A percentile compares a stretch with the other conserved stretches of the same genome.
These are phyloP conservation scores for Quadroppia sp. DNA, from an alignment of 2,888 invertebrate genomes.

Conservation along the genomic window DNA sequence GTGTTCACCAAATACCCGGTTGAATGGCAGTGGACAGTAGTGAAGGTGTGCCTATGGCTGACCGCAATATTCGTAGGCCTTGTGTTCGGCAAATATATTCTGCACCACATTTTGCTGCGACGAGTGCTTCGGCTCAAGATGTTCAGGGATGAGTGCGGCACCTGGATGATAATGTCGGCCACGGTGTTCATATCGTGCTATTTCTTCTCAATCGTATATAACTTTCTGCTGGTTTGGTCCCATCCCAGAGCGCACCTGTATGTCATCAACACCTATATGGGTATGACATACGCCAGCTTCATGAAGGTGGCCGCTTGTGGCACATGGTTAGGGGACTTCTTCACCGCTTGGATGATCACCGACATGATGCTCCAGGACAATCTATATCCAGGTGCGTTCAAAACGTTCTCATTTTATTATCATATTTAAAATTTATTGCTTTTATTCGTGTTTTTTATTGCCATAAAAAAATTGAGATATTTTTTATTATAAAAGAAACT, in stretches of 20 bases:
- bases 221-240: constrained; percentile 53
- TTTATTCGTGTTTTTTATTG: too few species aligned
- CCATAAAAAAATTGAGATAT: too few species aligned
- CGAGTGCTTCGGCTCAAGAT: constrained; percentile 55
- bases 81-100: constrained; percentile 55
- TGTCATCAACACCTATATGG: constrained; percentile 55
- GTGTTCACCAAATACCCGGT: constrained; percentile 56
- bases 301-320: constrained; percentile 58
- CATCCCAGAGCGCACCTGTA: constrained; percentile 52
- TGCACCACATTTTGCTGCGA: constrained; percentile 55
- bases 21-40: constrained; percentile 53
- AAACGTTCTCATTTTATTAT: too few species aligned
- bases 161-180: constrained; percentile 58
- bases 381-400: constrained; percentile 55
- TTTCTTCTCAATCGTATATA: constrained; percentile 57
- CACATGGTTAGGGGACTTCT: constrained; percentile 58
- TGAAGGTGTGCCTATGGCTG: constrained; percentile 56
- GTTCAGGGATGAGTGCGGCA: constrained; percentile 57
- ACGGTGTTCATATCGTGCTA: constrained; percentile 55
- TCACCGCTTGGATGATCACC: constrained; percentile 58
- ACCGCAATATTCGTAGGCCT: constrained; percentile 55
- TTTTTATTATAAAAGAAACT: too few species aligned
- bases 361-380: constrained; percentile 59
- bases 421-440: too few species aligned
- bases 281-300: constrained; percentile 55